Conservation (phyloP, 2,888 invertebrate genomes). For the Venustoraphidia nigricollis region DNA sequence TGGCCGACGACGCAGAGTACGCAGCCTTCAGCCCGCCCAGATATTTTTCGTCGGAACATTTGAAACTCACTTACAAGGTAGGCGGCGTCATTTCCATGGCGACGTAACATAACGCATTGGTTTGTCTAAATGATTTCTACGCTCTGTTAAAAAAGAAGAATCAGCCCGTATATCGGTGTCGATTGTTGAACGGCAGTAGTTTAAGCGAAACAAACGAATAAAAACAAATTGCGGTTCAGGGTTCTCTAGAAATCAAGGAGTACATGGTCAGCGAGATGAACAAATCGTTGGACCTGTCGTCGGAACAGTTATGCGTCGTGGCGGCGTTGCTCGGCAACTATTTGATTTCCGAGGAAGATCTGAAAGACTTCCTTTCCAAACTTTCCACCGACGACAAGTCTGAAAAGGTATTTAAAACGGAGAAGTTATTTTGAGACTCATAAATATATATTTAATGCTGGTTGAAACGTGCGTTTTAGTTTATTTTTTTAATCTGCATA, state of each 20-base stretch:
- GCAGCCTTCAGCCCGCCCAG: conserved; percentile 78
- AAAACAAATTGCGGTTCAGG: conserved; percentile 32
- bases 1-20: conserved; percentile 81
- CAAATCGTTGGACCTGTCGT: conserved; percentile 58
- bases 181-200: background rate
- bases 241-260: conserved; percentile 80
- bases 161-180: too few species aligned
- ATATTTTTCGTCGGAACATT: conserved; percentile 77
- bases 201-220: too few species aligned
- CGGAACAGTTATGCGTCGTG: conserved; percentile 67
- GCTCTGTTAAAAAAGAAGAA: too few species aligned
- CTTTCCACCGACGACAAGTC: conserved; percentile 19
- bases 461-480: too few species aligned
- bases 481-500: too few species aligned
- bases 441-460: too few species aligned
- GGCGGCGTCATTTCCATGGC: conserved; percentile 11
- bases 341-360: conserved; percentile 61
- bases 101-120: too few species aligned
- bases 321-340: conserved; percentile 78
- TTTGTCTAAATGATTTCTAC: too few species aligned
- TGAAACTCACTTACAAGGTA: conserved; percentile 81
- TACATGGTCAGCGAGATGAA: conserved; percentile 72
- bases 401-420: too few species aligned
- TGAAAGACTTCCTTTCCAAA: conserved; percentile 60
- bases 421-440: background rate